A percentile compares a stretch with the other conserved stretches of the same genome.
Evolutionary conservation across 1,140 invertebrate species (phyloP).

Genomic region (Tribolium castaneum): DNA sequence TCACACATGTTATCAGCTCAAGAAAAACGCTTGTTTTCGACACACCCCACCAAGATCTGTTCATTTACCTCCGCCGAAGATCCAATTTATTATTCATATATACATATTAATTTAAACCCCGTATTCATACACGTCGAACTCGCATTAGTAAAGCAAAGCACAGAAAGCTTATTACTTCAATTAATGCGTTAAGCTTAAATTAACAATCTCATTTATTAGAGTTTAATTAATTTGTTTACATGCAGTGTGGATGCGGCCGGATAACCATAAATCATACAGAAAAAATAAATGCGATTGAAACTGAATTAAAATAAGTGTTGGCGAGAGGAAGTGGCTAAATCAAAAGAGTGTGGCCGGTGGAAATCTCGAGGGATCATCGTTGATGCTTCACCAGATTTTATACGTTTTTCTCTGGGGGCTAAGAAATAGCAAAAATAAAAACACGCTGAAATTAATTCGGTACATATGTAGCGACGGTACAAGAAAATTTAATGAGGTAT

Average conservation of each 20-base stretch:
- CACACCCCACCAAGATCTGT: slow-evolving; percentile 5
- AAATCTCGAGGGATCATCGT: slow-evolving; percentile 5
- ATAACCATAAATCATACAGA: background rate
- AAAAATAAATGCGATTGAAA: background rate
- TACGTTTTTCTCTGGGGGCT: slow-evolving; percentile 8
- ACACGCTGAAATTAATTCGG: background rate
- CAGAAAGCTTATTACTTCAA: slow-evolving; percentile 28
- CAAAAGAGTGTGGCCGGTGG: slow-evolving; percentile 1
- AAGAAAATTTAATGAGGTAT: background rate
- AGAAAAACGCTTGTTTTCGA: slow-evolving; percentile 1
- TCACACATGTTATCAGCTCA: background rate
- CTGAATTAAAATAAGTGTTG: background rate
- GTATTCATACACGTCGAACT: slow-evolving; percentile 27
- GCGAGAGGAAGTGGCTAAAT: background rate
- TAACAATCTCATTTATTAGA: slow-evolving; percentile 14
- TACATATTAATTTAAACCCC: slow-evolving; percentile 31
- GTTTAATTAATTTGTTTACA: slow-evolving; percentile 20
- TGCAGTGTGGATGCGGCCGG: background rate
- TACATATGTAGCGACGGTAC: background rate
- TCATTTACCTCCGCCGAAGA: slow-evolving; percentile 22
- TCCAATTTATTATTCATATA: slow-evolving; percentile 36
- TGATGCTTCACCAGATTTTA: slow-evolving; percentile 25
- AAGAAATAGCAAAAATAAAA: background rate
- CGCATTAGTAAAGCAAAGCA: slow-evolving; percentile 24
- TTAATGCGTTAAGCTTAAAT: slow-evolving; percentile 21